phyloP scores from a whole-genome alignment of 2,797 vertebrate species.

The Sylvia borin region DNA sequence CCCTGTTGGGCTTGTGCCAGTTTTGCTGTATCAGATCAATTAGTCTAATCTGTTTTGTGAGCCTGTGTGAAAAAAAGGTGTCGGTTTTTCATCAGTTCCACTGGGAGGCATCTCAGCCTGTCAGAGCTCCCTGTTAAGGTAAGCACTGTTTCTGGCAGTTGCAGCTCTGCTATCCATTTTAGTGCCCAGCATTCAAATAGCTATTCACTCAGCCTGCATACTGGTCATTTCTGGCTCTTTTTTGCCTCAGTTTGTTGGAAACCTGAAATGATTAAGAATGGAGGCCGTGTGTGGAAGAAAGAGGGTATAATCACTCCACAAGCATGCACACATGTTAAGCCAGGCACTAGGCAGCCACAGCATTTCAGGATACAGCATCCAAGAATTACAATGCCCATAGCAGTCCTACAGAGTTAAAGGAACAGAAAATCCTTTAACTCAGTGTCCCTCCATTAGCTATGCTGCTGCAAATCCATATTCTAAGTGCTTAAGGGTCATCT shows the following conservation, averaged over 20 bases:
- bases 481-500: not conserved
- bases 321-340: not conserved
- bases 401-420: not conserved
- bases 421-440: not conserved
- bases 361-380: not conserved
- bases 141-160: not conserved
- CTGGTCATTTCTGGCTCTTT: not conserved
- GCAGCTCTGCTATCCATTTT: not conserved
- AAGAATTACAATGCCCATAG: not conserved
- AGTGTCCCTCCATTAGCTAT: not conserved
- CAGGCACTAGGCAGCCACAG: not conserved
- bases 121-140: not conserved
- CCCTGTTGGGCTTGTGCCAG: conserved; percentile 3
- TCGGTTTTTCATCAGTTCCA: not conserved
- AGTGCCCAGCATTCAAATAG: not conserved
- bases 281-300: not conserved
- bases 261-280: not conserved
- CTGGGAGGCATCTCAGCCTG: not conserved
- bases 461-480: not conserved
- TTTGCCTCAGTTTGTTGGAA: not conserved
- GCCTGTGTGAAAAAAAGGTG: conserved; percentile 3
- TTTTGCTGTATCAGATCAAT: conserved; percentile 59
- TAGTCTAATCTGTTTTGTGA: conserved; percentile 40
- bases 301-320: not conserved
- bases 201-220: not conserved